phyloP scores from a whole-genome alignment of 2,797 vertebrate species.

The Sebastolobus alascanus region DNA sequence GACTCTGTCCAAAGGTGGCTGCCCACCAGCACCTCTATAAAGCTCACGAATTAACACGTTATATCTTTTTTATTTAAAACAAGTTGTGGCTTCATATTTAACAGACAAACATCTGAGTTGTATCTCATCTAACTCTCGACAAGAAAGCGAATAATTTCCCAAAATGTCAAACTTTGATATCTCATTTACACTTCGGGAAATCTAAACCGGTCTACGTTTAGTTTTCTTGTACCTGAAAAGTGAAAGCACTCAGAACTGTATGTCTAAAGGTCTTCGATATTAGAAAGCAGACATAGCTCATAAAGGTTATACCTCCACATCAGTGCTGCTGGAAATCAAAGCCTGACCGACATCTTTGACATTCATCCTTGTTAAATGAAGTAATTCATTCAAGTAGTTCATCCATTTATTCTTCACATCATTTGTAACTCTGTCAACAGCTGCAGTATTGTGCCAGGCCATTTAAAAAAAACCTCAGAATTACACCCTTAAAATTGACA shows the following conservation, averaged over 20 bases:
- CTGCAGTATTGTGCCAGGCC: background rate
- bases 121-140: background rate
- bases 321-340: slow-evolving; percentile 5
- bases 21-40: too few species aligned
- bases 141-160: background rate
- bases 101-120: too few species aligned
- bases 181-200: background rate
- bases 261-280: background rate
- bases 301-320: background rate
- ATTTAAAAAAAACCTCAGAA: background rate
- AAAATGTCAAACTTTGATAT: background rate
- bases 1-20: too few species aligned
- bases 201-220: background rate
- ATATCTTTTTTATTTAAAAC: too few species aligned
- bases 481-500: background rate
- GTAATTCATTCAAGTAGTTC: background rate
- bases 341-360: background rate
- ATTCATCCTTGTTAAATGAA: slow-evolving; percentile 11
- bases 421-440: background rate
- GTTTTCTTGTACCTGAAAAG: background rate
- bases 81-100: too few species aligned
- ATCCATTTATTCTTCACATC: slow-evolving; percentile 8
- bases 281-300: background rate
- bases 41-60: too few species aligned
- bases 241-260: background rate